These are phyloP conservation scores for Stigmatopora argus DNA, from an alignment of 2,113 vertebrate species.

Conservation along the genomic window DNA sequence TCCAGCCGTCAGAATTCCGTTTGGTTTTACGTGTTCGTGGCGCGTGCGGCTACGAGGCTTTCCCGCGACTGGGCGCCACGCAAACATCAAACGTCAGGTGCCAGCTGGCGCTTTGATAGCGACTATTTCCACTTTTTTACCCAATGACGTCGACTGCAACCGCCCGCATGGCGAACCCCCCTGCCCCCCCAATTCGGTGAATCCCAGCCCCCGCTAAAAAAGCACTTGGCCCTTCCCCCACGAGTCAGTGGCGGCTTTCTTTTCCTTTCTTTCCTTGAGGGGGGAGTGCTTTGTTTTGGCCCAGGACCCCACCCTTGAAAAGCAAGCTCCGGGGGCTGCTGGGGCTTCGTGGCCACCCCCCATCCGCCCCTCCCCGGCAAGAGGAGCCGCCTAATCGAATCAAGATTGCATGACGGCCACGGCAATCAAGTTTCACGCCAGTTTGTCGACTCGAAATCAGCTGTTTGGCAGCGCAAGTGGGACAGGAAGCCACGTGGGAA, in stretches of 20 bases:
- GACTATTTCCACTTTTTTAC: conserved; percentile 24
- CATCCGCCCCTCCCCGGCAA: conserved; percentile 24
- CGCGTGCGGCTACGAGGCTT: conserved; percentile 20
- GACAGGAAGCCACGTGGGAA: conserved; percentile 1
- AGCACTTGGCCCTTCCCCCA: conserved; percentile 30
- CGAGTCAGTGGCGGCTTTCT: conserved; percentile 35
- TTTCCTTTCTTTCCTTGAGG: conserved; percentile 35
- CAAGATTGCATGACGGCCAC: conserved; percentile 58
- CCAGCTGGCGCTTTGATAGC: conserved; percentile 45
- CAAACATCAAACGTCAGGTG: conserved; percentile 46
- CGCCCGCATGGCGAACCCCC: conserved; percentile 37
- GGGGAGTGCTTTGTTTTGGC: conserved; percentile 41
- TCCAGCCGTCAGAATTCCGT: background rate
- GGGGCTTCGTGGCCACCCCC: conserved; percentile 29
- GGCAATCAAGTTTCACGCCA: background rate
- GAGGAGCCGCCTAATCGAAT: conserved; percentile 58
- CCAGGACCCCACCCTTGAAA: conserved; percentile 46
- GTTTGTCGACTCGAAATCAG: background rate
- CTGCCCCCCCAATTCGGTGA: conserved; percentile 45
- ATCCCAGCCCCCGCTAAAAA: conserved; percentile 33
- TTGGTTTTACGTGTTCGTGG: background rate
- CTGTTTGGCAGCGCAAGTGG: conserved; percentile 3
- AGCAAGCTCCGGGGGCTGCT: conserved; percentile 14
- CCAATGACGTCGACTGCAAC: conserved; percentile 28
- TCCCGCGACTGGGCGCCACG: conserved; percentile 21